Conservation (phyloP, 2,797 vertebrate genomes). For the Poecilia gillii region DNA sequence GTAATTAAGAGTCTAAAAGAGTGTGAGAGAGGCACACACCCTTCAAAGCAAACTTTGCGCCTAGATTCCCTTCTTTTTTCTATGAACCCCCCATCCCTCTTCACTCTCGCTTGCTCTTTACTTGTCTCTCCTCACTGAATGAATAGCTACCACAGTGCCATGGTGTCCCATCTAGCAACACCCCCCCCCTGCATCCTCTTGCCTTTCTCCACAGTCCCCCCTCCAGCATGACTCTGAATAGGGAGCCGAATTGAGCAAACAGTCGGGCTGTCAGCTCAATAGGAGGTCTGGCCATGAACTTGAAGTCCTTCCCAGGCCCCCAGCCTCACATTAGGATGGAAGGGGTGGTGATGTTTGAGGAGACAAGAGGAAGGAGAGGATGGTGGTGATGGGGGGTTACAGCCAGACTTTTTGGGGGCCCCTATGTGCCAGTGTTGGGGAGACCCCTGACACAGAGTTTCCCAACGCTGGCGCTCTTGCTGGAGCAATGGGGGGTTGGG, state of each 20-base stretch:
- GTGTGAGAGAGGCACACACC: conserved; percentile 74
- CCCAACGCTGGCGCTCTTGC: conserved; percentile 78
- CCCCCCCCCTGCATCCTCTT: conserved; percentile 35
- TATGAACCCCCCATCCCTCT: conserved; percentile 62
- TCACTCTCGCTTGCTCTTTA: conserved; percentile 60
- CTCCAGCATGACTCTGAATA: conserved; percentile 74
- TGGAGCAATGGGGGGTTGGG: conserved; percentile 71
- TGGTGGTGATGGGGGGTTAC: conserved; percentile 51
- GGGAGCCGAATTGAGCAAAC: conserved; percentile 84
- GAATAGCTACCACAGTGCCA: conserved; percentile 81
- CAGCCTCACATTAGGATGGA: conserved; percentile 75
- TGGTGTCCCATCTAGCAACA: conserved; percentile 73
- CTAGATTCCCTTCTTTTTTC: conserved; percentile 77
- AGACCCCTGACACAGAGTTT: conserved; percentile 78
- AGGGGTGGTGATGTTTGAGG: conserved; percentile 44
- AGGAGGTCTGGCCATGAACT: conserved; percentile 87
- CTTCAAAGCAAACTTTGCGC: conserved; percentile 78
- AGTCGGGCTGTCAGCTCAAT: conserved; percentile 87
- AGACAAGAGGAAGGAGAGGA: conserved; percentile 60
- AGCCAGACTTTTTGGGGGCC: conserved; percentile 82
- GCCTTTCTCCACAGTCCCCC: conserved; percentile 46
- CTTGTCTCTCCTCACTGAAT: conserved; percentile 72
- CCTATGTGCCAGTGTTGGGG: conserved; percentile 77
- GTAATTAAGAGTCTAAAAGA: conserved; percentile 79
- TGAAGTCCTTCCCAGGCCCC: conserved; percentile 86